Evolutionary conservation across 2,113 vertebrate genomes (phyloP).

Genomic region (Aldabrachelys gigantea): DNA sequence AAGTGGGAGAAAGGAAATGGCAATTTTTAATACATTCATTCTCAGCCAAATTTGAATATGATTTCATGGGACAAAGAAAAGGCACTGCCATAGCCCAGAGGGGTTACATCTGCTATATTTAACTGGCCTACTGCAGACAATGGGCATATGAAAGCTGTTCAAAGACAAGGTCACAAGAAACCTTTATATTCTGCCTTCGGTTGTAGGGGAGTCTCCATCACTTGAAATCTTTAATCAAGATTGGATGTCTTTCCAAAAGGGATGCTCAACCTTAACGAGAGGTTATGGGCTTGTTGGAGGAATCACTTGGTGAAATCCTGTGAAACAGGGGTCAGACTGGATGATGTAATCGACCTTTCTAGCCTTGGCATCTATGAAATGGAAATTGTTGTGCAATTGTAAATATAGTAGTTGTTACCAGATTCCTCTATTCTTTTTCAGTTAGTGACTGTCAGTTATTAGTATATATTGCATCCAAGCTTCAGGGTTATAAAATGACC

Average conservation of each 20-base stretch:
- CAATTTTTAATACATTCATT: background rate
- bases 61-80: background rate
- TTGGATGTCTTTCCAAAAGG: background rate
- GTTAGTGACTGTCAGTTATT: background rate
- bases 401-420: background rate
- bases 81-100: background rate
- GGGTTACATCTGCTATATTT: background rate
- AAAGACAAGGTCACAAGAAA: background rate
- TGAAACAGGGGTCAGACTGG: background rate
- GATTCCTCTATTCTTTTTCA: background rate
- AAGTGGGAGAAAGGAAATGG: background rate
- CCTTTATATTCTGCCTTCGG: background rate
- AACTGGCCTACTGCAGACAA: background rate
- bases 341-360: background rate
- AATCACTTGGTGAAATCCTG: background rate
- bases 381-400: background rate
- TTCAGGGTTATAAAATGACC: background rate
- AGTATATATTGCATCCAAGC: background rate
- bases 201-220: background rate
- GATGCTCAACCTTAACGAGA: background rate
- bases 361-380: background rate
- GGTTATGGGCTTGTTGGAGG: background rate
- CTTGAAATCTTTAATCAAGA: background rate
- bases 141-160: background rate
- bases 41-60: background rate